Evolutionary conservation across 2,888 invertebrate species (phyloP).

Genomic region (Erynnis tages): DNA sequence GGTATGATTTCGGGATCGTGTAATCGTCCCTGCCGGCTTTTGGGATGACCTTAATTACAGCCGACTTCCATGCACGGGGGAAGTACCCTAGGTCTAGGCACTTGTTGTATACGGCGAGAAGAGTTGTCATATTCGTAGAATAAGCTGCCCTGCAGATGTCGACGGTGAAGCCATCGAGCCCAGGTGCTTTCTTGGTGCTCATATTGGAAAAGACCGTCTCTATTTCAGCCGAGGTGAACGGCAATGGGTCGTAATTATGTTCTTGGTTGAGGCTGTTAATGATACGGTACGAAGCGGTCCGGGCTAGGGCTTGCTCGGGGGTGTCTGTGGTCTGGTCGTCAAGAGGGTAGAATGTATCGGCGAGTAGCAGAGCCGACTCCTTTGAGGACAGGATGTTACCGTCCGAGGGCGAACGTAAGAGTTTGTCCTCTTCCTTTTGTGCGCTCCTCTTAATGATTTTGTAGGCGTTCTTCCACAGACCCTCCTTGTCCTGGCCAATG

Average conservation of each 20-base stretch:
- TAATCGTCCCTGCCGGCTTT: slow-evolving; percentile 17
- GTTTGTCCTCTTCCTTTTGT: slow-evolving; percentile 10
- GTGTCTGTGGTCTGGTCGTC: slow-evolving; percentile 15
- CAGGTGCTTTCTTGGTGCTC: slow-evolving; percentile 29
- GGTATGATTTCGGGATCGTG: slow-evolving; percentile 21
- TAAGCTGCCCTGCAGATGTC: slow-evolving; percentile 24
- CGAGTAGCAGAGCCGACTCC: slow-evolving; percentile 22
- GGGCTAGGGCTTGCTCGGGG: neutral
- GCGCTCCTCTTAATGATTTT: slow-evolving; percentile 18
- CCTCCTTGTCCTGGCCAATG: slow-evolving; percentile 16
- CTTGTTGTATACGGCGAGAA: slow-evolving; percentile 25
- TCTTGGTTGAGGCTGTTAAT: neutral
- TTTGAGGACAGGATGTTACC: neutral
- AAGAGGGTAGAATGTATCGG: slow-evolving; percentile 27
- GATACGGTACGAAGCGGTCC: neutral
- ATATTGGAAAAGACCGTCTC: slow-evolving; percentile 3
- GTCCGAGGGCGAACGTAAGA: neutral
- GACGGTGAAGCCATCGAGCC: slow-evolving; percentile 25
- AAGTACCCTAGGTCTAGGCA: slow-evolving; percentile 26
- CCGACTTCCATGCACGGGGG: slow-evolving; percentile 28
- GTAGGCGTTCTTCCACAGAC: slow-evolving; percentile 29
- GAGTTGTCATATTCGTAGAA: neutral
- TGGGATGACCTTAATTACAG: slow-evolving; percentile 13
- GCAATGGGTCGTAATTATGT: neutral
- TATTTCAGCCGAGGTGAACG: slow-evolving; percentile 4